A percentile compares a stretch with the other conserved stretches of the same genome.
Evolutionary conservation across 1,140 invertebrate species (phyloP).

Genomic region (Anastrepha obliqua): DNA sequence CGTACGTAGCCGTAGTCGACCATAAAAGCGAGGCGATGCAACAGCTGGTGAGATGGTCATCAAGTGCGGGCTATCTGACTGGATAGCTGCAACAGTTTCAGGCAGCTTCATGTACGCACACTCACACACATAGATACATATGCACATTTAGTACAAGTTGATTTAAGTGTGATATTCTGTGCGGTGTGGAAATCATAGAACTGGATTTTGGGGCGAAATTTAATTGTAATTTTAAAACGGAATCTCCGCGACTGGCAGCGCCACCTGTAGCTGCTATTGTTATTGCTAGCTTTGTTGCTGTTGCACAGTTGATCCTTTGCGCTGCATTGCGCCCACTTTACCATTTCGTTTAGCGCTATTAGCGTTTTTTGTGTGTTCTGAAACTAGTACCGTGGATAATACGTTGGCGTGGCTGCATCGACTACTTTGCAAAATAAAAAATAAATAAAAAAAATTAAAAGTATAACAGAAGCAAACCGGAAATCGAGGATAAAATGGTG

Average conservation of each 20-base stretch:
- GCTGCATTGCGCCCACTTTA: background rate
- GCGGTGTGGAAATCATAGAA: background rate
- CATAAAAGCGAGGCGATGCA: background rate
- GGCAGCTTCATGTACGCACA: background rate
- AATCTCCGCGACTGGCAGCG: conserved; percentile 48
- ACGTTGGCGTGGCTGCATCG: background rate
- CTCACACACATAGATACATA: background rate
- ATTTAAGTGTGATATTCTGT: too few relatives aligned
- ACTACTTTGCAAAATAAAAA: background rate
- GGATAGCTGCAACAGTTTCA: background rate
- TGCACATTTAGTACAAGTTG: background rate
- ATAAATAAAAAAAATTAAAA: background rate
- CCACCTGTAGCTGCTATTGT: conserved; percentile 5
- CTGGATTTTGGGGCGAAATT: conserved; percentile 49
- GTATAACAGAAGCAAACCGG: background rate
- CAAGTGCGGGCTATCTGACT: background rate
- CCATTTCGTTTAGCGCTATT: conserved; percentile 18
- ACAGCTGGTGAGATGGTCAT: background rate
- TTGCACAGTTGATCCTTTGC: background rate
- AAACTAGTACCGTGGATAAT: conserved; percentile 16
- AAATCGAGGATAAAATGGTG: conserved; percentile 45
- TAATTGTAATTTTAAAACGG: conserved; percentile 46
- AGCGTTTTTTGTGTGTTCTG: background rate
- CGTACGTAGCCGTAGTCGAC: too few relatives aligned
- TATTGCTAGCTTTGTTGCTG: background rate